phyloP scores from a whole-genome alignment of 1,140 invertebrate genomes.

The Zeugodacus cucurbitae region DNA sequence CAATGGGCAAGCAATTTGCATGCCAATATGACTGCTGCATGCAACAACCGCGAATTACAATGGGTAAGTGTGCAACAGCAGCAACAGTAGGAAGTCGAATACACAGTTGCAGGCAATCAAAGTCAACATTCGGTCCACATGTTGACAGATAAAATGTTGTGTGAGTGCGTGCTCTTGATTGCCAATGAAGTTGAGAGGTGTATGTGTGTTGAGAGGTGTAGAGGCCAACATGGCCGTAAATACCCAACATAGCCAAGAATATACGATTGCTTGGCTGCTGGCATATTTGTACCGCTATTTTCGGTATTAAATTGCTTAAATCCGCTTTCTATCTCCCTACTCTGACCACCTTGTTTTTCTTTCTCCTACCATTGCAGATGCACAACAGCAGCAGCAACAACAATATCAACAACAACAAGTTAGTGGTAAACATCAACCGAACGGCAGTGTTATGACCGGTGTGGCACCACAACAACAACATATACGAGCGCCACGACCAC shows the following conservation, averaged over 20 bases:
- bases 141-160: too few relatives aligned
- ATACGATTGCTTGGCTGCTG: too few relatives aligned
- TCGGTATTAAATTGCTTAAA: too few relatives aligned
- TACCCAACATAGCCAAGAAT: not conserved
- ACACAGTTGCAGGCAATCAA: not conserved
- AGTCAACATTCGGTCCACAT: too few relatives aligned
- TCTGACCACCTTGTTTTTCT: not conserved
- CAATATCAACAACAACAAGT: conserved; percentile 59
- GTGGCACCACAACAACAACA: conserved; percentile 52
- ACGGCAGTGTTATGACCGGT: conserved; percentile 58
- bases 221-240: not conserved
- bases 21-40: not conserved
- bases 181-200: too few relatives aligned
- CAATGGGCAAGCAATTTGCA: not conserved
- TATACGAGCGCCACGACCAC: conserved; percentile 63
- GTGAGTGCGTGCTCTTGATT: not conserved
- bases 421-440: conserved; percentile 59
- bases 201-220: not conserved
- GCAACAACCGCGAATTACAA: not conserved
- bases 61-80: not conserved
- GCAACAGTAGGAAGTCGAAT: not conserved
- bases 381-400: conserved; percentile 47
- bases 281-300: too few relatives aligned
- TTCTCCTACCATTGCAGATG: conserved; percentile 30
- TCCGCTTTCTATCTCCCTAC: too few relatives aligned